phyloP scores from a whole-genome alignment of 1,140 invertebrate genomes.

The Lordiphosa mommai region DNA sequence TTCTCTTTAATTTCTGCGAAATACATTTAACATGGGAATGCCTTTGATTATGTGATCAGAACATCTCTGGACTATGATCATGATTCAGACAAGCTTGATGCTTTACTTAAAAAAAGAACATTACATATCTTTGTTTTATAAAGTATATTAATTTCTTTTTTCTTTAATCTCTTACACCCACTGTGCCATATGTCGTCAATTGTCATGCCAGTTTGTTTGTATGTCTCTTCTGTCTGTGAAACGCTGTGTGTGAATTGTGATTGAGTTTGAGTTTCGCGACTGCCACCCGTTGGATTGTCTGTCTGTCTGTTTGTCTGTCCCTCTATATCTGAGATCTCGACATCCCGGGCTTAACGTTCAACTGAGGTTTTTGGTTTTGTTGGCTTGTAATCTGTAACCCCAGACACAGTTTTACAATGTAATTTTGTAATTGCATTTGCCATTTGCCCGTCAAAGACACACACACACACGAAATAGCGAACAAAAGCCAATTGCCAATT shows the following conservation, averaged over 20 bases:
- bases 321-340: conserved; percentile 22
- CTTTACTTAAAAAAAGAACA: too few species aligned
- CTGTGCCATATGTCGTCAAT: conserved; percentile 17
- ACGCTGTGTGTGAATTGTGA: conserved; percentile 24
- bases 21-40: too few species aligned
- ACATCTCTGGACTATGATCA: too few species aligned
- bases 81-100: too few species aligned
- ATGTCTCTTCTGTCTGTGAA: conserved; percentile 14
- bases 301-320: conserved; percentile 6
- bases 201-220: conserved; percentile 25
- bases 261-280: conserved; percentile 50
- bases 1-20: too few species aligned
- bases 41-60: too few species aligned
- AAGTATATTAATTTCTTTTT: too few species aligned
- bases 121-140: too few species aligned
- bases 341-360: conserved; percentile 36
- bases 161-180: conserved; percentile 13
- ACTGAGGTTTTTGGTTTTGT: conserved; percentile 31
- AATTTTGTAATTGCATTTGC: conserved; percentile 71
- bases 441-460: conserved; percentile 28
- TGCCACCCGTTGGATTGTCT: conserved; percentile 19
- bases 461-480: conserved; percentile 11
- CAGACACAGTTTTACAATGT: conserved; percentile 63
- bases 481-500: conserved; percentile 46
- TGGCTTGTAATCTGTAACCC: conserved; percentile 57